A percentile compares a stretch with the other conserved stretches of the same genome.
These are phyloP conservation scores for Equus quagga DNA, from an alignment of 2,113 vertebrate genomes.

Conservation along the genomic window DNA sequence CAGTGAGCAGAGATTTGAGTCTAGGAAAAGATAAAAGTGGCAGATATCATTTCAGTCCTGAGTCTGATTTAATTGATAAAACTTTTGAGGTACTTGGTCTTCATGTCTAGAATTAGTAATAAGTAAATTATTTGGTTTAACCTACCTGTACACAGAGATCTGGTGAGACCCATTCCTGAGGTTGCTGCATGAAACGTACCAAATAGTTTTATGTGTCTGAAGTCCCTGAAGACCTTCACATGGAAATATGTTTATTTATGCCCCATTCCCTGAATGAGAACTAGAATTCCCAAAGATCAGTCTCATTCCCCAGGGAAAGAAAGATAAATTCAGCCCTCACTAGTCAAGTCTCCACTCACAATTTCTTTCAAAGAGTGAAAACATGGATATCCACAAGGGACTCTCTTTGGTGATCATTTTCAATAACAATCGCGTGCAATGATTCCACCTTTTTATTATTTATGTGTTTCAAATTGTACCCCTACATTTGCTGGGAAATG, in stretches of 20 bases:
- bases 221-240: not conserved
- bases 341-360: not conserved
- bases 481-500: not conserved
- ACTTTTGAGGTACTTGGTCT: not conserved
- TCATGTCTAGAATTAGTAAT: not conserved
- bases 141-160: not conserved
- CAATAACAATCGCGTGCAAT: not conserved
- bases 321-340: not conserved
- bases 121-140: not conserved
- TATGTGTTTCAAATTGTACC: not conserved
- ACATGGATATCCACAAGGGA: fast-evolving
- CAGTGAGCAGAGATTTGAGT: not conserved
- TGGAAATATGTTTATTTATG: not conserved
- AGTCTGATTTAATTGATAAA: not conserved
- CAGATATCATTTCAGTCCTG: not conserved
- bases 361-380: not conserved
- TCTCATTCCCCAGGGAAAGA: not conserved
- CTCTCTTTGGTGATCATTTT: not conserved
- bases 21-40: not conserved
- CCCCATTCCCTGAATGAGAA: not conserved
- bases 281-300: not conserved
- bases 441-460: not conserved
- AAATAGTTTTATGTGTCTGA: not conserved
- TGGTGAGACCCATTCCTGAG: not conserved
- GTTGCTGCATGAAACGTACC: not conserved